phyloP scores from a whole-genome alignment of 2,113 vertebrate genomes.

The Rousettus leschenaultii region DNA sequence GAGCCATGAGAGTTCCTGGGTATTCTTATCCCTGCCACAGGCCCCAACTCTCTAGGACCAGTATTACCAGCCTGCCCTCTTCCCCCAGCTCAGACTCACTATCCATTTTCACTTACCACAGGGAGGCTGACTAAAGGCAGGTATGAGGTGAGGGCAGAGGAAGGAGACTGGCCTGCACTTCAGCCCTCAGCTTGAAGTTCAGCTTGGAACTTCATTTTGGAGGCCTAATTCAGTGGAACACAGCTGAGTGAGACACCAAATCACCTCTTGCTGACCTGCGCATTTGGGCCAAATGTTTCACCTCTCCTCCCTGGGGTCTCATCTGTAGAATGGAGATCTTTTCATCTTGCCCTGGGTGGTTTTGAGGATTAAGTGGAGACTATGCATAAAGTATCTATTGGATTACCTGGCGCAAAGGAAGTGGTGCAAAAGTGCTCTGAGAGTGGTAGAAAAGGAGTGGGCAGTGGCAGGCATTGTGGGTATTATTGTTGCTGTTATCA shows the following conservation, averaged over 20 bases:
- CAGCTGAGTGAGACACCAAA: not conserved
- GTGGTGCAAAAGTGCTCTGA: rapidly evolving
- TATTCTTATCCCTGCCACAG: rapidly evolving
- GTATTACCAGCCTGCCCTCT: not conserved
- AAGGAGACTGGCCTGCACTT: rapidly evolving
- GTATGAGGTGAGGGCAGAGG: not conserved
- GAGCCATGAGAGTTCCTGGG: not conserved
- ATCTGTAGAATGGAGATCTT: not conserved
- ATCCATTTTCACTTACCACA: not conserved
- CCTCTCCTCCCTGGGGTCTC: not conserved
- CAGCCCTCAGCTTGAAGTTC: rapidly evolving
- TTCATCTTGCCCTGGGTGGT: not conserved
- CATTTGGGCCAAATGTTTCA: not conserved
- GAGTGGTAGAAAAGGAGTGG: not conserved
- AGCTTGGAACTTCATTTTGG: not conserved
- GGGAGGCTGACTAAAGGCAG: not conserved
- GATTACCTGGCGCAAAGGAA: not conserved
- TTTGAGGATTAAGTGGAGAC: not conserved
- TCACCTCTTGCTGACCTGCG: rapidly evolving
- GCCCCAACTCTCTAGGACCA: not conserved
- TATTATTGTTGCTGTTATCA: not conserved
- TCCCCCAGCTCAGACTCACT: not conserved
- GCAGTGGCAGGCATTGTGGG: rapidly evolving
- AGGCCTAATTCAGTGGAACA: no score
- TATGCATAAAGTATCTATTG: not conserved